Percentiles rank a stretch among this genome's conserved stretches.
Conservation (phyloP, 2,113 vertebrate genomes). For the Ploceus nigricollis region DNA sequence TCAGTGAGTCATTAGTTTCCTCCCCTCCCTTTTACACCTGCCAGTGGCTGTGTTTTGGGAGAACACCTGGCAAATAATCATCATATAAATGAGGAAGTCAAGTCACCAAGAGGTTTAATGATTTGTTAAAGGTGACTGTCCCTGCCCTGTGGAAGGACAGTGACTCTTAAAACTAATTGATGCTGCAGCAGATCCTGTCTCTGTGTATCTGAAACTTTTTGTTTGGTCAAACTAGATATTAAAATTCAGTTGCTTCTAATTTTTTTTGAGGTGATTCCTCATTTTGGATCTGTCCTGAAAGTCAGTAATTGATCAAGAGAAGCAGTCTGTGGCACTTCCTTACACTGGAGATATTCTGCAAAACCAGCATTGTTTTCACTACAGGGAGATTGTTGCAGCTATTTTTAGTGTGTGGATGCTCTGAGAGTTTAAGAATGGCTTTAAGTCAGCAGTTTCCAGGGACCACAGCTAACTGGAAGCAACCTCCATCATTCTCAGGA, state of each 20-base stretch:
- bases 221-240: not conserved
- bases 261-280: not conserved
- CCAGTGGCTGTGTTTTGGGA: not conserved
- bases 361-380: not conserved
- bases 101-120: not conserved
- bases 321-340: not conserved
- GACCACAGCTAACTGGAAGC: not conserved
- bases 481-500: not conserved
- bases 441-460: conserved; percentile 32
- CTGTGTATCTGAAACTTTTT: not conserved
- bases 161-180: not conserved
- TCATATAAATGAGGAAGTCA: not conserved
- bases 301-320: not conserved
- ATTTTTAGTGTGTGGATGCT: not conserved
- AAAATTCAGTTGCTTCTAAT: not conserved
- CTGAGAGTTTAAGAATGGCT: conserved; percentile 31
- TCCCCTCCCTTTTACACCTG: not conserved
- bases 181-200: not conserved
- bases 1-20: not conserved
- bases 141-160: not conserved
- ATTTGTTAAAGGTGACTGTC: conserved; percentile 6
- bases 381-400: not conserved
- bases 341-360: not conserved
- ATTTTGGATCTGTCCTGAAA: not conserved
- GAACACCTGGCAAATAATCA: not conserved